Conservation (phyloP, 64 coral and sea anemone genomes). For the Dendrophyllia cribrosa region DNA sequence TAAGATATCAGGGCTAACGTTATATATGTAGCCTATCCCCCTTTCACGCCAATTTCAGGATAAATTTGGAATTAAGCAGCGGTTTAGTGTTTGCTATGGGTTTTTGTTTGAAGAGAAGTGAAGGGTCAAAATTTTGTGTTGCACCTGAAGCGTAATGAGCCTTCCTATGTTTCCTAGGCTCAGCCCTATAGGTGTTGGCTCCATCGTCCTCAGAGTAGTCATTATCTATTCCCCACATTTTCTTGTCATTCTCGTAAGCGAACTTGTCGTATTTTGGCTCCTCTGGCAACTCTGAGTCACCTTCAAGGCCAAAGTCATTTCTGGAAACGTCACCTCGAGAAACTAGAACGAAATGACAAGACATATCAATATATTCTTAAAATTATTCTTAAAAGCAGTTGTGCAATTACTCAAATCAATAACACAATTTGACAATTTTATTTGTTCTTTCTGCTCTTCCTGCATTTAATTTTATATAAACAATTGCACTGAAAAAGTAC, state of each 20-base stretch:
- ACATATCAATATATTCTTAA: not conserved
- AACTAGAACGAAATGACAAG: not conserved
- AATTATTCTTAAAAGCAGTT: no score
- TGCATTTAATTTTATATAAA: no score
- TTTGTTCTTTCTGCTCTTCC: no score
- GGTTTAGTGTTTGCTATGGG: no score
- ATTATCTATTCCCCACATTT: slow-evolving; percentile 35
- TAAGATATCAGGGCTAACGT: no score
- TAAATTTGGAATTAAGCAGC: no score
- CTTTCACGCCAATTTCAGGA: no score
- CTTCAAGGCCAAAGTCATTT: slow-evolving; percentile 7
- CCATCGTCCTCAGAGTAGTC: not conserved
- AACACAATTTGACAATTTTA: no score
- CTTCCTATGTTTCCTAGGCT: not conserved
- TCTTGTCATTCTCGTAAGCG: slow-evolving; percentile 39
- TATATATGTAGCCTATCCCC: no score
- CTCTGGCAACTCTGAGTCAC: slow-evolving; percentile 6
- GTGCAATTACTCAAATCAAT: not conserved
- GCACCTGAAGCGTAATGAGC: slow-evolving; percentile 5
- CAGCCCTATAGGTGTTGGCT: not conserved
- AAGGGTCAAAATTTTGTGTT: not conserved
- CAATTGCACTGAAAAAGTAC: no score
- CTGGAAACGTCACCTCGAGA: not conserved
- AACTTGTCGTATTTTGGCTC: slow-evolving; percentile 48
- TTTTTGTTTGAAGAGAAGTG: no score